Evolutionary conservation across 53 echinoderm and acorn worm species (phyloP).

Genomic region (Henricia sp.): DNA sequence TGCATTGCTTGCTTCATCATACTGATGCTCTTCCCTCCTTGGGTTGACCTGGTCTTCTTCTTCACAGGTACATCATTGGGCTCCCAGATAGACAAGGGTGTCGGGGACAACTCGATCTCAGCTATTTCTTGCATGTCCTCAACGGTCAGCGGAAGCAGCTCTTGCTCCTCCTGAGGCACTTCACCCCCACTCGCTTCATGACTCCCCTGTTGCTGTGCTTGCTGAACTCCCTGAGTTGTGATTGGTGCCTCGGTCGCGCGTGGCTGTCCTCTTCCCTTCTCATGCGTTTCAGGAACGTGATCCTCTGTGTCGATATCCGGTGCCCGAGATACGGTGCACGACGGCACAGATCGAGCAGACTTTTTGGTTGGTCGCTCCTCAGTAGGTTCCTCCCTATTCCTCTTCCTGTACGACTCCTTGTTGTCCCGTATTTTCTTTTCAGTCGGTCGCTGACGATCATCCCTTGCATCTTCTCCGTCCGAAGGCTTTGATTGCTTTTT

Average conservation of each 20-base stretch:
- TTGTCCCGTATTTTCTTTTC: too few relatives aligned
- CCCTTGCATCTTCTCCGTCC: background rate
- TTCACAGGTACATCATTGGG: background rate
- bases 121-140: background rate
- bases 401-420: background rate
- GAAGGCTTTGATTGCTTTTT: background rate
- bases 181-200: too few relatives aligned
- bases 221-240: background rate
- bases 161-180: background rate
- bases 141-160: too few relatives aligned
- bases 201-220: too few relatives aligned
- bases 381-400: background rate
- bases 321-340: background rate
- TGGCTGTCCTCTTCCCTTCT: background rate
- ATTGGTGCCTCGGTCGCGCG: background rate
- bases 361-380: background rate
- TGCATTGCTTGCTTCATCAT: too few relatives aligned
- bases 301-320: background rate
- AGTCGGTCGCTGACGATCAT: too few relatives aligned
- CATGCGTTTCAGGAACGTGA: background rate
- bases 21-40: background rate
- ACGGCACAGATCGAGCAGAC: background rate
- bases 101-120: slow-evolving; percentile 3
- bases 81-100: background rate
- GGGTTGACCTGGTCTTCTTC: background rate